phyloP scores from a whole-genome alignment of 2,888 invertebrate species.

The Baccha elongata region DNA sequence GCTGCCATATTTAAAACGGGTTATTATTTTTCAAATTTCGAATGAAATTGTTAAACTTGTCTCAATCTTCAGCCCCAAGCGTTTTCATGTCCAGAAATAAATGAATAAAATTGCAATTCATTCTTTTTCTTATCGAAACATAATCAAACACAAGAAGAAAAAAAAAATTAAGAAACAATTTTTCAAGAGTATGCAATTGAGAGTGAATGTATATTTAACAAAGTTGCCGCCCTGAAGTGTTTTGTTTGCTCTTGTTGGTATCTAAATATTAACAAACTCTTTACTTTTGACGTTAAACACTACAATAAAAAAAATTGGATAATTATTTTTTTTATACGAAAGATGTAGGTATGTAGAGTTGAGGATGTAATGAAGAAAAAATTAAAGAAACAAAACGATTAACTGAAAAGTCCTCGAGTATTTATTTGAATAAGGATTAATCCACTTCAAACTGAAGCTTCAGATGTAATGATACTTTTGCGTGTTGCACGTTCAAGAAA shows the following conservation, averaged over 20 bases:
- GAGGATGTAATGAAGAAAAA: slow-evolving; percentile 43
- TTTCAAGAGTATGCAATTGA: slow-evolving; percentile 67
- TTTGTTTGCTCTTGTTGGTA: slow-evolving; percentile 66
- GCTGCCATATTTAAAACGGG: slow-evolving; percentile 14
- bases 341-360: slow-evolving; percentile 34
- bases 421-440: slow-evolving; percentile 73
- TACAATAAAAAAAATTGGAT: slow-evolving; percentile 52
- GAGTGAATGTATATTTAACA: slow-evolving; percentile 51
- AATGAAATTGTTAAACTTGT: slow-evolving; percentile 39
- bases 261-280: slow-evolving; percentile 74
- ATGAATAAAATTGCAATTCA: slow-evolving; percentile 64
- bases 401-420: slow-evolving; percentile 67
- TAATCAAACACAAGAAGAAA: slow-evolving; percentile 54
- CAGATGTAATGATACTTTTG: slow-evolving; percentile 70
- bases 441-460: slow-evolving; percentile 67
- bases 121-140: slow-evolving; percentile 58
- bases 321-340: slow-evolving; percentile 27
- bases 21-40: slow-evolving; percentile 40
- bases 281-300: slow-evolving; percentile 42
- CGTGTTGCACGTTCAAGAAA: slow-evolving; percentile 66
- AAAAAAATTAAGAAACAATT: slow-evolving; percentile 22
- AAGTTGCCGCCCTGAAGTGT: slow-evolving; percentile 70
- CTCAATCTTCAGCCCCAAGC: slow-evolving; percentile 15
- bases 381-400: slow-evolving; percentile 37
- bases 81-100: background rate